Percentiles rank a stretch among this genome's conserved stretches.
Evolutionary conservation across 2,797 vertebrate species (phyloP).

Genomic region (Anolis apletophallus): DNA sequence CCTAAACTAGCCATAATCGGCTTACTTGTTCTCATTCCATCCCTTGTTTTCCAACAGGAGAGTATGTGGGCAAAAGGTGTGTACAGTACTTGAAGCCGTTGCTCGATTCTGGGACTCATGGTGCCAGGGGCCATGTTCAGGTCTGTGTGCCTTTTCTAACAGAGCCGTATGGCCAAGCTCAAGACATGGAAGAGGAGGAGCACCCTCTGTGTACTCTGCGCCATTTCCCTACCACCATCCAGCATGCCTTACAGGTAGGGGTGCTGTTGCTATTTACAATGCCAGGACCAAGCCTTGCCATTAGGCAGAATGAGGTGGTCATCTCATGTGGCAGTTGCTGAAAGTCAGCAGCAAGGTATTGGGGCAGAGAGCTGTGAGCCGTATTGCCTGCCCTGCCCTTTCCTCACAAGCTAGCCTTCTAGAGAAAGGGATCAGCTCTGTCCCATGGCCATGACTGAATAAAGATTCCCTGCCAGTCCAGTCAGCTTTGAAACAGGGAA

Average conservation of each 20-base stretch:
- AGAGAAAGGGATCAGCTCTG: not conserved
- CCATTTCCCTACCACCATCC: slow-evolving; percentile 84
- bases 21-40: not conserved
- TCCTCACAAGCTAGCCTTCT: not conserved
- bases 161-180: slow-evolving; percentile 64
- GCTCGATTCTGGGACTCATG: slow-evolving; percentile 87
- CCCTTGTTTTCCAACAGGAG: slow-evolving; percentile 74
- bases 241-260: slow-evolving; percentile 89
- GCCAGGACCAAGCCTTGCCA: not conserved
- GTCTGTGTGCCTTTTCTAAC: slow-evolving; percentile 86
- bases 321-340: not conserved
- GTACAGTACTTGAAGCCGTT: slow-evolving; percentile 80
- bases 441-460: not conserved
- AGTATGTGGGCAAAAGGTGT: slow-evolving; percentile 85
- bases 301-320: not conserved
- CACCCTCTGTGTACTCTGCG: slow-evolving; percentile 87
- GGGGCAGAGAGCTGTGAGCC: not conserved
- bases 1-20: not conserved
- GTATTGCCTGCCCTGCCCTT: not conserved
- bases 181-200: slow-evolving; percentile 18
- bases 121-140: slow-evolving; percentile 79
- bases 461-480: not conserved
- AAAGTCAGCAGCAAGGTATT: not conserved
- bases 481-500: not conserved
- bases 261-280: not conserved